Conservation (phyloP, 2,797 vertebrate genomes). For the Thaleichthys pacificus region DNA sequence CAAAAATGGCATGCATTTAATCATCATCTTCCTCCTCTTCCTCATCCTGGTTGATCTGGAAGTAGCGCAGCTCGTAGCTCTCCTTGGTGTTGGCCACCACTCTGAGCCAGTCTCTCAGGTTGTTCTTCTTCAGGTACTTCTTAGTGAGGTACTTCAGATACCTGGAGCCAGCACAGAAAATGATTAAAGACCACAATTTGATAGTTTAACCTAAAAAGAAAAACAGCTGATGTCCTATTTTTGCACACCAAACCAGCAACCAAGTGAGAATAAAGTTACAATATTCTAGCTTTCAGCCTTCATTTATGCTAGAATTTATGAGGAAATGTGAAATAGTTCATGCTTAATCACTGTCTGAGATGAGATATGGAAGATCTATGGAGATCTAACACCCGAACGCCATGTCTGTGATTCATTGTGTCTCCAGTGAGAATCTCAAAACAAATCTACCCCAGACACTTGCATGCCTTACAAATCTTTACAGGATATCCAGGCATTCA, state of each 20-base stretch:
- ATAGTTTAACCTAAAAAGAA: neutral
- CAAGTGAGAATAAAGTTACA: neutral
- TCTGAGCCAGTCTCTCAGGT: constrained; percentile 91
- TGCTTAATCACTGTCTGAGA: too few species aligned
- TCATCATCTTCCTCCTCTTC: constrained; percentile 97
- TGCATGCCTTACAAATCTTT: too few species aligned
- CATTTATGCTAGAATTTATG: too few species aligned
- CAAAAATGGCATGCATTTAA: constrained; percentile 77
- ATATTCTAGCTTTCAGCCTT: too few species aligned
- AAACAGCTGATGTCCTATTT: neutral
- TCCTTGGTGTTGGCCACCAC: constrained; percentile 96
- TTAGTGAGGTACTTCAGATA: constrained; percentile 97
- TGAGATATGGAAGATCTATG: too few species aligned
- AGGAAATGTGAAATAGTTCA: too few species aligned
- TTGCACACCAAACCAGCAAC: neutral
- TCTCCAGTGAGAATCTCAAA: too few species aligned
- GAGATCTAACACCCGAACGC: too few species aligned
- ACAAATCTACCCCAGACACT: too few species aligned
- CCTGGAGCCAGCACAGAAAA: constrained; percentile 60
- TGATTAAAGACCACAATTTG: neutral
- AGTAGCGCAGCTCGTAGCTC: constrained; percentile 94
- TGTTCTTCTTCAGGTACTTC: constrained; percentile 98
- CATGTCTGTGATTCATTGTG: too few species aligned
- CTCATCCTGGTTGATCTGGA: constrained; percentile 98
- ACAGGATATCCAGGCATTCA: too few species aligned